These are phyloP conservation scores for Papilio polyxenes DNA, from an alignment of 1,140 invertebrate genomes.

Conservation along the genomic window DNA sequence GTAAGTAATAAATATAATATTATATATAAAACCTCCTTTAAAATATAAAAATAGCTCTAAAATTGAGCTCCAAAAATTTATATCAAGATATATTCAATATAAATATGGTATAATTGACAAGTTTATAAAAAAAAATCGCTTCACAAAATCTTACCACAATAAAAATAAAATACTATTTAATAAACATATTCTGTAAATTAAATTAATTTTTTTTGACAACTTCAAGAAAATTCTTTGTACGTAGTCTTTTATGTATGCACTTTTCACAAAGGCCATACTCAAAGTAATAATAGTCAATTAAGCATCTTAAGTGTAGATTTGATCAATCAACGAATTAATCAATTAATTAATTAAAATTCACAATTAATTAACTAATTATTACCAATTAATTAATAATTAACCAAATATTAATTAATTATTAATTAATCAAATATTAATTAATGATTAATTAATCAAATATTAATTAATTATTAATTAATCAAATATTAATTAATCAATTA, in stretches of 20 bases:
- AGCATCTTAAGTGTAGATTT: not conserved
- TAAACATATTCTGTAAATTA: not conserved
- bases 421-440: too few relatives aligned
- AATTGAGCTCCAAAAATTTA: slow-evolving; percentile 36
- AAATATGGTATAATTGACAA: slow-evolving; percentile 35
- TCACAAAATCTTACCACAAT: slow-evolving; percentile 34
- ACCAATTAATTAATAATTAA: not conserved
- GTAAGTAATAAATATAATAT: slow-evolving; percentile 26
- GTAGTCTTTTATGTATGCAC: too few relatives aligned
- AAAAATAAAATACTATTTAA: not conserved
- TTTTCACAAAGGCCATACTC: too few relatives aligned
- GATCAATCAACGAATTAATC: slow-evolving; percentile 22
- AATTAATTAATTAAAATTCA: too few relatives aligned
- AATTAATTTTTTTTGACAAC: not conserved
- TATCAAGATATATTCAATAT: slow-evolving; percentile 26
- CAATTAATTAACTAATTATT: too few relatives aligned
- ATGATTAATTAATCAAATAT: slow-evolving; percentile 26
- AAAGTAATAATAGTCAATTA: not conserved
- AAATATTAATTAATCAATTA: too few relatives aligned
- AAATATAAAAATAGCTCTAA: slow-evolving; percentile 39
- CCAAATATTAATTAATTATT: not conserved
- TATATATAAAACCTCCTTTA: slow-evolving; percentile 20
- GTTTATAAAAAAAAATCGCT: slow-evolving; percentile 6
- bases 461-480: not conserved
- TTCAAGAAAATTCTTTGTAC: not conserved